These are phyloP conservation scores for Cylas formicarius DNA, from an alignment of 1,140 invertebrate genomes.

Conservation along the genomic window DNA sequence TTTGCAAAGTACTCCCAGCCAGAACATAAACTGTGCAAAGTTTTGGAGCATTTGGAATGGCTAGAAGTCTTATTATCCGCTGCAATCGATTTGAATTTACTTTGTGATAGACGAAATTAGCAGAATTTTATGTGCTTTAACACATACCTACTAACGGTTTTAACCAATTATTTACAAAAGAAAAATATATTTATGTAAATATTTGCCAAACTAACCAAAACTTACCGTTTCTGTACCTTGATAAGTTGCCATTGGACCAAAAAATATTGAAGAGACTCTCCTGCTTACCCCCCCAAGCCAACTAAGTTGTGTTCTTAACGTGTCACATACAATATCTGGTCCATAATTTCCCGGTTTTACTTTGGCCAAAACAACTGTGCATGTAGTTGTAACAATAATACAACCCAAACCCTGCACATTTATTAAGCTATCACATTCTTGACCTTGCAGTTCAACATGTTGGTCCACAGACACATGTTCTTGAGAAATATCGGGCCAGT, in stretches of 20 bases:
- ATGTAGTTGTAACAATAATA: slow-evolving; percentile 84
- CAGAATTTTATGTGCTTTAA: too few species aligned
- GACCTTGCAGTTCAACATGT: slow-evolving; percentile 72
- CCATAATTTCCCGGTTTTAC: slow-evolving; percentile 53
- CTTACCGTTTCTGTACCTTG: slow-evolving; percentile 68
- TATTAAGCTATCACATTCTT: slow-evolving; percentile 74
- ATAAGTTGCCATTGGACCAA: slow-evolving; percentile 68
- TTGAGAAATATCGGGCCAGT: slow-evolving; percentile 85
- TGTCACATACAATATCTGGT: slow-evolving; percentile 60
- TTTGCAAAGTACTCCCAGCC: slow-evolving; percentile 60
- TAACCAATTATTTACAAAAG: slow-evolving; percentile 6
- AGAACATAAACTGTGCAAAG: slow-evolving; percentile 56
- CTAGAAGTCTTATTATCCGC: slow-evolving; percentile 56
- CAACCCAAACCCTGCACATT: slow-evolving; percentile 65
- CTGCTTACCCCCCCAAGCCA: slow-evolving; percentile 83
- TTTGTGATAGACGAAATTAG: neutral
- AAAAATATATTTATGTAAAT: slow-evolving; percentile 2
- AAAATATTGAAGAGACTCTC: slow-evolving; percentile 78
- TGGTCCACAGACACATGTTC: slow-evolving; percentile 80
- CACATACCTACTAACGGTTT: slow-evolving; percentile 8
- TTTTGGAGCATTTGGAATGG: slow-evolving; percentile 41
- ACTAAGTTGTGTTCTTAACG: slow-evolving; percentile 69
- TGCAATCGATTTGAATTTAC: slow-evolving; percentile 35
- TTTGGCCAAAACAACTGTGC: slow-evolving; percentile 74
- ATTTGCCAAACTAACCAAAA: slow-evolving; percentile 1